Percentiles rank a stretch among this genome's conserved stretches.
phyloP scores from a whole-genome alignment of 2,797 vertebrate species.

The Valencia hispanica region DNA sequence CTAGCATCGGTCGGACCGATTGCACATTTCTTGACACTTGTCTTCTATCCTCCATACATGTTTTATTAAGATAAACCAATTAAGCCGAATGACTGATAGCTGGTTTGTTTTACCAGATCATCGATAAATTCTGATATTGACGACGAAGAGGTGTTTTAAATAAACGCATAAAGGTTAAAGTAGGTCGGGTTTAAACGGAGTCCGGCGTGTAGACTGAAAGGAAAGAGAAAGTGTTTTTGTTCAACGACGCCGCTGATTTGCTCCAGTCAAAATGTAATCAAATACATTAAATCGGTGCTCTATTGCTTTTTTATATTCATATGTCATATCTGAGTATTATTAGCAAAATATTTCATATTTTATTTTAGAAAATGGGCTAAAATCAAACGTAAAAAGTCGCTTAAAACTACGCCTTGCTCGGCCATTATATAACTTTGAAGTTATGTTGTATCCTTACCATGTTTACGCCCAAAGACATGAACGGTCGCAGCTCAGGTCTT shows the following conservation, averaged over 20 bases:
- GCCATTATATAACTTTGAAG: not conserved
- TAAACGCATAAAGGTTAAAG: not conserved
- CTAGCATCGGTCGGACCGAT: too few species aligned
- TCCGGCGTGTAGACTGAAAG: not conserved
- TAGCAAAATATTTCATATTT: too few species aligned
- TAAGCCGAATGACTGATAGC: not conserved
- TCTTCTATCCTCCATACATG: not conserved
- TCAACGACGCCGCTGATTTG: not conserved
- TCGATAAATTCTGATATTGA: not conserved
- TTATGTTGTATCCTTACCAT: not conserved
- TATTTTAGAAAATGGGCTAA: too few species aligned
- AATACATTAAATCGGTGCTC: not conserved
- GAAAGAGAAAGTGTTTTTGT: constrained; percentile 13
- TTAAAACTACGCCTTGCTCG: not conserved
- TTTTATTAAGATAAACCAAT: not conserved
- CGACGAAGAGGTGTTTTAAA: not conserved
- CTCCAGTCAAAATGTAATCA: not conserved
- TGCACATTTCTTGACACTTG: not conserved
- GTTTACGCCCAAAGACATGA: not conserved
- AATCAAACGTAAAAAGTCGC: not conserved
- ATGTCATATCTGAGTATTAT: not conserved
- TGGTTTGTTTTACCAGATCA: not conserved
- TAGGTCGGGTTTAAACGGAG: not conserved
- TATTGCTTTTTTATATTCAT: not conserved
- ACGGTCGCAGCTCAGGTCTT: too few species aligned